Conservation (phyloP, 2,113 vertebrate genomes). For the Colistium nudipinnis region DNA sequence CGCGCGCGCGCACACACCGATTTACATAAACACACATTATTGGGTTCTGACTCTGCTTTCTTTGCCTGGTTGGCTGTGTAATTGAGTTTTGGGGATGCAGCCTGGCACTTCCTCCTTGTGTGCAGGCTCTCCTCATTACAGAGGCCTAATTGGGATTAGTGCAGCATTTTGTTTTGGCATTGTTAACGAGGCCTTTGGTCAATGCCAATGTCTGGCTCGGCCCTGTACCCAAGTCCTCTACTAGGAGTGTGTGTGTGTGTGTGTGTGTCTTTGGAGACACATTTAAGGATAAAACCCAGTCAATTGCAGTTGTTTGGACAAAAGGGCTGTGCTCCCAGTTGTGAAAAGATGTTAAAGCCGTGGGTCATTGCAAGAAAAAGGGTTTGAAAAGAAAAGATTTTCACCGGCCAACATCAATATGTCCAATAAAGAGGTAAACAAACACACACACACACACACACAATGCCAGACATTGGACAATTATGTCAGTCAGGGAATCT, state of each 20-base stretch:
- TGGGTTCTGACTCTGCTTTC: constrained; percentile 32
- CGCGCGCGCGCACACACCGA: constrained; percentile 9
- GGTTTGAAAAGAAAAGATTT: no score
- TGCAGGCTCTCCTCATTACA: constrained; percentile 72
- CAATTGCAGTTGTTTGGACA: no score
- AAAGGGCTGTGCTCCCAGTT: no score
- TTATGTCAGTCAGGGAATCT: background rate
- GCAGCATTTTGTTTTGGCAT: constrained; percentile 69
- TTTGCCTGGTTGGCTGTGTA: constrained; percentile 65
- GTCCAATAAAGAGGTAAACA: no score
- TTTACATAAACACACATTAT: constrained; percentile 37
- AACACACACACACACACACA: no score
- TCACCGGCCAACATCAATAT: no score
- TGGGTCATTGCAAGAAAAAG: no score
- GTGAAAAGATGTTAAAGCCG: no score
- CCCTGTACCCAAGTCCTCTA: constrained; percentile 45
- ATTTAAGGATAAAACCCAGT: background rate
- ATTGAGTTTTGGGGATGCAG: constrained; percentile 69
- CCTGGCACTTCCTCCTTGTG: constrained; percentile 53
- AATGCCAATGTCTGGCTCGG: constrained; percentile 51
- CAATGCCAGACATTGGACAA: background rate
- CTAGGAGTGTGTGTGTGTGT: constrained; percentile 27
- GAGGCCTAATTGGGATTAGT: constrained; percentile 77
- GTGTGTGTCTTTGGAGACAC: background rate
- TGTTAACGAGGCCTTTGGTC: constrained; percentile 63